These are phyloP conservation scores for Ceratothoa steindachneri DNA, from an alignment of 2,888 invertebrate genomes.

Conservation along the genomic window DNA sequence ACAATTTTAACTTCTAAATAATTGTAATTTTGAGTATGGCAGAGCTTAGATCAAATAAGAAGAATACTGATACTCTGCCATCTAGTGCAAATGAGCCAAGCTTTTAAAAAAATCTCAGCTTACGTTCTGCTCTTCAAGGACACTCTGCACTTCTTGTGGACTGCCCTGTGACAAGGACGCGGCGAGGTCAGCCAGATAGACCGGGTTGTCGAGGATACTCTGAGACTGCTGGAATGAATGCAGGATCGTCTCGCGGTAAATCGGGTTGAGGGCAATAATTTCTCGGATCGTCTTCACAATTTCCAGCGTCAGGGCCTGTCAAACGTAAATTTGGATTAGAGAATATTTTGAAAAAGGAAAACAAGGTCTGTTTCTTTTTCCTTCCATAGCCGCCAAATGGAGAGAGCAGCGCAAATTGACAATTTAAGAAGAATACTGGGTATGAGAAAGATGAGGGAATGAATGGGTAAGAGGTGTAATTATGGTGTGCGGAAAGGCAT, in stretches of 20 bases:
- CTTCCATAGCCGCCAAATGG: not conserved
- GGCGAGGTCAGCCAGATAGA: constrained; percentile 92
- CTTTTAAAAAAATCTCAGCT: no score
- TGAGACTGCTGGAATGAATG: constrained; percentile 96
- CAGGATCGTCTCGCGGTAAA: constrained; percentile 95
- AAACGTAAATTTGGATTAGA: no score
- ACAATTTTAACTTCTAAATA: no score
- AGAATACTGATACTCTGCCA: no score
- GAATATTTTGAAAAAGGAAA: constrained; percentile 16
- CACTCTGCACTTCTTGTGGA: constrained; percentile 82
- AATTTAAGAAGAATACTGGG: no score
- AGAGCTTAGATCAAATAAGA: no score
- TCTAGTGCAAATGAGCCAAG: no score
- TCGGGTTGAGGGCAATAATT: constrained; percentile 92
- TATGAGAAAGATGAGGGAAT: no score
- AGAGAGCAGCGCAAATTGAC: no score
- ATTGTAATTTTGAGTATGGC: no score
- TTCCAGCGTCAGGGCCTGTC: constrained; percentile 86
- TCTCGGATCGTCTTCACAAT: constrained; percentile 95
- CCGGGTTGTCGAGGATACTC: constrained; percentile 95
- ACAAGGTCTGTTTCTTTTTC: not conserved
- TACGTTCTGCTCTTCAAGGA: constrained; percentile 91
- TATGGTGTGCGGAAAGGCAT: no score
- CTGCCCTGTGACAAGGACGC: constrained; percentile 86
- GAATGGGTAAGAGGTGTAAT: no score